phyloP scores from a whole-genome alignment of 1,140 invertebrate genomes.

The Adoxophyes honmai region DNA sequence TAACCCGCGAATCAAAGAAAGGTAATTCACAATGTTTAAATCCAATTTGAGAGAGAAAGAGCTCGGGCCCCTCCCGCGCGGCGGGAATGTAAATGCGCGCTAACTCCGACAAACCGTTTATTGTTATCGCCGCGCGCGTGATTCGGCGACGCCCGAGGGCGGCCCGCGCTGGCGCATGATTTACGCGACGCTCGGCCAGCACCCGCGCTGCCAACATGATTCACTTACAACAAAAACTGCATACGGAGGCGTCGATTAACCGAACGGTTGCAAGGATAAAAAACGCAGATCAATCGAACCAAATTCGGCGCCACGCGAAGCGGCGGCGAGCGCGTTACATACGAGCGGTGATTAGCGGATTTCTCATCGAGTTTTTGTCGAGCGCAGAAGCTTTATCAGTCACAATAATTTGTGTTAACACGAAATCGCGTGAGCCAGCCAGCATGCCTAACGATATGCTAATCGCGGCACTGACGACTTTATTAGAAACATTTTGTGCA shows the following conservation, averaged over 20 bases:
- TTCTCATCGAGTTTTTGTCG: conserved; percentile 2
- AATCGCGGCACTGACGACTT: conserved; percentile 7
- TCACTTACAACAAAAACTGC: no score
- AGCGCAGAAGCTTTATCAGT: conserved; percentile 3
- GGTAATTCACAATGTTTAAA: conserved; percentile 66
- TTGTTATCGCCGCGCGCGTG: background rate
- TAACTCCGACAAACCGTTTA: background rate
- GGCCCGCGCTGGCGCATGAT: no score
- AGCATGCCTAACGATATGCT: conserved; percentile 11
- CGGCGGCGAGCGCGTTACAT: background rate
- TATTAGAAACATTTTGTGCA: conserved; percentile 11
- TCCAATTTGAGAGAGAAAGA: conserved; percentile 37
- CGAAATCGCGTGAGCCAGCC: conserved; percentile 9
- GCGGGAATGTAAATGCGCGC: conserved; percentile 18
- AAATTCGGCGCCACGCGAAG: conserved; percentile 1
- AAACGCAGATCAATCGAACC: background rate
- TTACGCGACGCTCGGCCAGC: no score
- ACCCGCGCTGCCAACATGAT: no score
- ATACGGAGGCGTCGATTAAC: no score
- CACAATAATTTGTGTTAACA: conserved; percentile 14
- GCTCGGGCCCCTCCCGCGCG: conserved; percentile 20
- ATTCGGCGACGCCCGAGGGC: no score
- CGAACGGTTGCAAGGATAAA: background rate
- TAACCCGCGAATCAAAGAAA: conserved; percentile 61
- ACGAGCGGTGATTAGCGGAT: background rate